A percentile compares a stretch with the other conserved stretches of the same genome.
These are phyloP conservation scores for Brachionus manjavacas DNA, from an alignment of 1,140 invertebrate genomes.

Conservation along the genomic window DNA sequence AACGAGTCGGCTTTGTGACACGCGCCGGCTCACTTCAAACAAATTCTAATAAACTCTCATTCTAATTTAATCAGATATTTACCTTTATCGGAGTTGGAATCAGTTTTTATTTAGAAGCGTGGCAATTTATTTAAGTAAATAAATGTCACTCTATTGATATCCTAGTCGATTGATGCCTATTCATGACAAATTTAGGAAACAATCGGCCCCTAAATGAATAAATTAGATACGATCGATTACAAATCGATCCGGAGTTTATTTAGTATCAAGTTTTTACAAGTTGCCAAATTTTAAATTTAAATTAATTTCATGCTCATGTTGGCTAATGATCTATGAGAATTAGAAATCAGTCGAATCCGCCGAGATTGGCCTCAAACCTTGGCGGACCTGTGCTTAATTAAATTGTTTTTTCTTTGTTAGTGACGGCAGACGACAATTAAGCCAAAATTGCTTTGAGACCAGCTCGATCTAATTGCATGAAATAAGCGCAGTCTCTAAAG, in stretches of 20 bases:
- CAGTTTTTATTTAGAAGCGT: not conserved
- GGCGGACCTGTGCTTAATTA: not conserved
- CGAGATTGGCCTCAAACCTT: not conserved
- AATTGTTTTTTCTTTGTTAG: constrained; percentile 5
- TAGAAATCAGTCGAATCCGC: not conserved
- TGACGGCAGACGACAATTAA: not conserved
- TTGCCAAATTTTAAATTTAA: not conserved
- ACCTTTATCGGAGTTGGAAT: not conserved
- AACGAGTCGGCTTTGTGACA: not conserved
- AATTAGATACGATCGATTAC: constrained; percentile 36
- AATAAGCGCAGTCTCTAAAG: not conserved
- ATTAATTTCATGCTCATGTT: constrained; percentile 15
- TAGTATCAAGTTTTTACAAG: not conserved
- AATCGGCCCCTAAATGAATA: not conserved
- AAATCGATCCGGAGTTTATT: constrained; percentile 6
- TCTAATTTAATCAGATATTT: not conserved
- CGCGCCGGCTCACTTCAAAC: not conserved
- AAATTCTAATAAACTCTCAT: not conserved
- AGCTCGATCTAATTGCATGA: not conserved
- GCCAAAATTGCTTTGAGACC: not conserved
- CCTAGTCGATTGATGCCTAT: not conserved
- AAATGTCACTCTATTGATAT: not conserved
- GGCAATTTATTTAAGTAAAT: constrained; percentile 15
- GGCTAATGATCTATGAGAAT: not conserved
- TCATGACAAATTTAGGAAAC: not conserved